Percentiles rank a stretch among this genome's conserved stretches.
These are phyloP conservation scores for Biston stratarius DNA, from an alignment of 2,888 invertebrate genomes.

Conservation along the genomic window DNA sequence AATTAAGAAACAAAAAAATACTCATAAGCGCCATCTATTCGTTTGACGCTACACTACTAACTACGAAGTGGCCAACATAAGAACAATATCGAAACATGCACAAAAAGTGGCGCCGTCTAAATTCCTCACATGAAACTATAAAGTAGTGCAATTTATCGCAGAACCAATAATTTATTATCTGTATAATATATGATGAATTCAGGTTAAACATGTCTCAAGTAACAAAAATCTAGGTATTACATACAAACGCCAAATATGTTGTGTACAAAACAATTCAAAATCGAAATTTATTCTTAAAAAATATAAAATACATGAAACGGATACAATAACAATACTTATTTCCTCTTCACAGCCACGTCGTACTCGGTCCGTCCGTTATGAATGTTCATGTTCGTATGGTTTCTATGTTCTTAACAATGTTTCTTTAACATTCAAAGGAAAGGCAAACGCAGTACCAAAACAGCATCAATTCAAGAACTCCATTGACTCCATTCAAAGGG, in stretches of 20 bases:
- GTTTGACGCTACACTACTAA: no score
- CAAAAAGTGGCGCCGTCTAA: no score
- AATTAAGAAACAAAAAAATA: no score
- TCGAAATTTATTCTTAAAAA: slow-evolving; percentile 9
- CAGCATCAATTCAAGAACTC: slow-evolving; percentile 54
- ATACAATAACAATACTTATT: slow-evolving; percentile 14
- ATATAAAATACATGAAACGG: slow-evolving; percentile 17
- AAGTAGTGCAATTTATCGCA: no score
- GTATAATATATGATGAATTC: no score
- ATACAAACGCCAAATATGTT: background rate
- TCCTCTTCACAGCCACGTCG: background rate
- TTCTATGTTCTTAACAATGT: slow-evolving; percentile 25
- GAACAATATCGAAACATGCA: no score
- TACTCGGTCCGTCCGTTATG: background rate
- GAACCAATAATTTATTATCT: no score
- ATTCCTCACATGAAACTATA: no score
- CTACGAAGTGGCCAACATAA: no score
- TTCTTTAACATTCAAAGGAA: slow-evolving; percentile 29
- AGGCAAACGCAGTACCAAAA: slow-evolving; percentile 31
- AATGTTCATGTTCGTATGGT: slow-evolving; percentile 1
- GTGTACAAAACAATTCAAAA: background rate
- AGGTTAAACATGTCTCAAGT: no score
- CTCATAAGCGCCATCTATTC: no score
- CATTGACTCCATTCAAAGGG: slow-evolving; percentile 58
- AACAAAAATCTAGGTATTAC: background rate